Base-by-base conservation (phyloP, 1,140 invertebrate species). In the Teleopsis dalmanni region DNA sequence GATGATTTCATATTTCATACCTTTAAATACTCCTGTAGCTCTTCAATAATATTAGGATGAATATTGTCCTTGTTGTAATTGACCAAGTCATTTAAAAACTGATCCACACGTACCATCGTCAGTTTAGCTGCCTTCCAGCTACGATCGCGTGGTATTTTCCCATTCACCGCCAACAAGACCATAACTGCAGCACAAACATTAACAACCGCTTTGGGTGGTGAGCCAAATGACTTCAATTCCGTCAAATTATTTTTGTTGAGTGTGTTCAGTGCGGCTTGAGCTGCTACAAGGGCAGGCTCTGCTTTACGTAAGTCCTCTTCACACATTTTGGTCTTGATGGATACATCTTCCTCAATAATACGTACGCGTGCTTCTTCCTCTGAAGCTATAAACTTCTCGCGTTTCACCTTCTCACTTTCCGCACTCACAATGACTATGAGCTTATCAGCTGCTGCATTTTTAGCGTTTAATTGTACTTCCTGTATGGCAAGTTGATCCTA, bases 11-110 rank as follows among this genome's bases (percentile, higher is more conserved):
- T 10, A 33, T 26, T 5, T 19, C 26, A 29, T 16, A 63, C 65
- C 53, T 66, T 69, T 62, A 54, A 78, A 43, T 75, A 59, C 64
- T 71, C 57, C 75, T 80, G 53, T 72, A 78, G 50, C 62, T 71
- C 85, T 73, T 91, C 92, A 7, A 91, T 81, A 37, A 92, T 80
- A 55, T 90, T 86, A 1, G 89, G 84, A 59, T 85, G 87, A 65
- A 97, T 96, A 63, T 94, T 89, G 69, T 96, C 91, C 69, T 96
- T 97, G 65, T 95, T 87, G 60, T 95, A 96, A 62, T 88, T 88
- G 18, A 88, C 80, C 16, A 98, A 74, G 54, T 85, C 81, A 54
- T 86, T 79, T 22, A 98, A 72, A 71, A 98, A 97, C 52, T 83
- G 79, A 73, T 95, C 91, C 1, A 78, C 76, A 52, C 77, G 76